These are phyloP conservation scores for Xenopus borealis DNA, from an alignment of 2,113 vertebrate species.

Conservation along the genomic window DNA sequence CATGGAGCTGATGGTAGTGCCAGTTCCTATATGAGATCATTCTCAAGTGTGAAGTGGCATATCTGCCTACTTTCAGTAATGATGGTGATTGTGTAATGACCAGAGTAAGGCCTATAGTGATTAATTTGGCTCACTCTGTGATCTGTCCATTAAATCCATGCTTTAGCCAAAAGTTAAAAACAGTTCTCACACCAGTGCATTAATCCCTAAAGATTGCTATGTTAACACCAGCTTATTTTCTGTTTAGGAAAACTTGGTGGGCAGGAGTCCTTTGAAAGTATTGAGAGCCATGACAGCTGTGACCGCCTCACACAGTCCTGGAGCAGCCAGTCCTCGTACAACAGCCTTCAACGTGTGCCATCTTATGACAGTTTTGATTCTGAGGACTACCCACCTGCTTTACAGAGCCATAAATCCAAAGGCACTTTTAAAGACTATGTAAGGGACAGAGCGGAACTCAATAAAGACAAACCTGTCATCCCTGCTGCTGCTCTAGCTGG, in stretches of 20 bases:
- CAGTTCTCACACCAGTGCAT: too few species aligned
- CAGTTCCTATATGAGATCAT: too few species aligned
- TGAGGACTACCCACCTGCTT: constrained; percentile 85
- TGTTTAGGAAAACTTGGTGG: constrained; percentile 87
- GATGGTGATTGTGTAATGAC: too few species aligned
- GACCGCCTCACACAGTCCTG: constrained; percentile 94
- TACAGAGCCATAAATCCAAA: constrained; percentile 94
- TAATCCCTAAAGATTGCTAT: neutral
- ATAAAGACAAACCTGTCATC: constrained; percentile 98
- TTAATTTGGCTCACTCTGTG: too few species aligned
- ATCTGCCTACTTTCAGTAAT: too few species aligned
- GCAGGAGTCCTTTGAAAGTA: constrained; percentile 97
- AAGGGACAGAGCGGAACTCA: constrained; percentile 93
- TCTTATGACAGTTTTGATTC: constrained; percentile 98
- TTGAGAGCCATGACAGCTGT: constrained; percentile 95
- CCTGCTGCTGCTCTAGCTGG: constrained; percentile 94
- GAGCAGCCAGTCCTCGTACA: constrained; percentile 97
- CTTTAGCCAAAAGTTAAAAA: too few species aligned
- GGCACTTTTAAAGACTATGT: constrained; percentile 99
- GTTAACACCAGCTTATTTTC: neutral
- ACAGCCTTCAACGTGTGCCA: constrained; percentile 94
- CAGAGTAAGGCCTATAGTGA: too few species aligned
- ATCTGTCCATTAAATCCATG: too few species aligned
- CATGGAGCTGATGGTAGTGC: too few species aligned
- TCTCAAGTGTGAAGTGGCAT: too few species aligned